Base-by-base conservation (phyloP, 1,140 invertebrate genomes). In the Cepaea nemoralis region DNA sequence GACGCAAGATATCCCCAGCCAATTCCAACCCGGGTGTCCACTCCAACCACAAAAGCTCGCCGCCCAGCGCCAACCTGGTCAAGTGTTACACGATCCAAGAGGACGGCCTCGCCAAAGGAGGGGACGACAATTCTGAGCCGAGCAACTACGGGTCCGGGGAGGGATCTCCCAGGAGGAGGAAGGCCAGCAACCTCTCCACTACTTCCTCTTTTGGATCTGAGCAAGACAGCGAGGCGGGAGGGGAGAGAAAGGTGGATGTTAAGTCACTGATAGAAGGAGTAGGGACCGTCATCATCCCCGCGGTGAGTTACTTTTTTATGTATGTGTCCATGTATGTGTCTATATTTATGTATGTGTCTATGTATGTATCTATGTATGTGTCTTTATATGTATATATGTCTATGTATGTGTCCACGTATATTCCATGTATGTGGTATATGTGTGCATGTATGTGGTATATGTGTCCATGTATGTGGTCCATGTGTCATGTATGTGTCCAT, bases 201-300 rank as follows among this genome's bases (percentile, higher is more conserved):
- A 37, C 39, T 8, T 40, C 70, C 35, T 73, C 70, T 10, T 40
- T 73, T 5, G 70, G 37, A 0, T 73, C 70, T 1, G 70, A 73
- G 24, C 33, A 40, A 3, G 70, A 73, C 35, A 73, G 70, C 39
- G 70, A 73, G 22, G 16, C 3, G 3, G 27, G 39, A 10, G 70
- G 70, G 39, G 70, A 73, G 39, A 73, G 70, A n/a, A 73, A 73
- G 39, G 35, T 73, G 70, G 70, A 73, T 73, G 42, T 73, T 42
- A 73, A 35, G 12, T 39, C 35, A 0, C 27, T 73, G 12, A 73
- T 73, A 39, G 70, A 73, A 42, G 70, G 70, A n/a, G 37, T 73
- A 3, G 70, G 70, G 5, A 73, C 70, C 2, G 1, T 40, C 10
- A 73, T 73, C 39, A 73, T 73, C 10, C 70, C 70, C 22, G 70